These are phyloP conservation scores for Bovichtus diacanthus DNA, from an alignment of 2,797 vertebrate species.

Conservation along the genomic window DNA sequence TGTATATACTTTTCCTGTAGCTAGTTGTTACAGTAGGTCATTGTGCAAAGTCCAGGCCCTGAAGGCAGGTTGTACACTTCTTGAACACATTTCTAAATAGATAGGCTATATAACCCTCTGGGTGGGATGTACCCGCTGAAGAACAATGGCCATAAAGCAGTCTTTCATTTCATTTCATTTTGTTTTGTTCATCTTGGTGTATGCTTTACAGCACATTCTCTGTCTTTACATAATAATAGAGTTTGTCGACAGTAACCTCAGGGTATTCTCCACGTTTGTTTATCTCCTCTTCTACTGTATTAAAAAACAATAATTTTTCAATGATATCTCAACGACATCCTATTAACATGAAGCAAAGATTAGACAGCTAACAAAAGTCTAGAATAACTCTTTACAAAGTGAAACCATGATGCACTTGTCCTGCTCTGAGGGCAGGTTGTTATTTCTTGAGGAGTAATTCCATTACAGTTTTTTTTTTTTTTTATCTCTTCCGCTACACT, in stretches of 20 bases:
- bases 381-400: neutral
- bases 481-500: neutral
- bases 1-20: neutral
- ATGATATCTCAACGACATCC: neutral
- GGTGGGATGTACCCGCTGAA: neutral
- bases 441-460: neutral
- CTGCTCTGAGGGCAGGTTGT: neutral
- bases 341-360: neutral
- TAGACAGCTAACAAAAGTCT: neutral
- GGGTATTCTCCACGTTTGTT: neutral
- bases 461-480: constrained; percentile 1
- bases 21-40: neutral
- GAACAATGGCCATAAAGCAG: neutral
- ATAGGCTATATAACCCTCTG: neutral
- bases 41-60: neutral
- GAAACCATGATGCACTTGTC: neutral
- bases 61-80: neutral
- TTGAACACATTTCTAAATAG: neutral
- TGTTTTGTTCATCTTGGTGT: too few species aligned
- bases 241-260: neutral
- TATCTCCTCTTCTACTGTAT: neutral
- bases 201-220: neutral
- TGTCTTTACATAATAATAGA: neutral
- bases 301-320: neutral
- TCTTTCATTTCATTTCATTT: neutral